phyloP scores from a whole-genome alignment of 2,888 invertebrate species.

The Cephus spinipes region DNA sequence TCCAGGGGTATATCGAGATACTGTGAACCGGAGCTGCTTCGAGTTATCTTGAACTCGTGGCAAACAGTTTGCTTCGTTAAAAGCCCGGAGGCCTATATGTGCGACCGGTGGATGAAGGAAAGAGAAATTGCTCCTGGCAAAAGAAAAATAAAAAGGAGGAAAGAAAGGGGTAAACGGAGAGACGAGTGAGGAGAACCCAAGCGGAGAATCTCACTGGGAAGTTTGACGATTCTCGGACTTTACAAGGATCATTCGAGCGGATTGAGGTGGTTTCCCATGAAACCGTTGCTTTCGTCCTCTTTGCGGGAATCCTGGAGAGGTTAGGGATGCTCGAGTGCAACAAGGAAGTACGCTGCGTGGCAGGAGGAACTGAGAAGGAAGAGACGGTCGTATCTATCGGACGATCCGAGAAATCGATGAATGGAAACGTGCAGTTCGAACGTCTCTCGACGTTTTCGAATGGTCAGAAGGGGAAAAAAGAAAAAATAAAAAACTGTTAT shows the following conservation, averaged over 20 bases:
- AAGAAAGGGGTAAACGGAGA: constrained; percentile 4
- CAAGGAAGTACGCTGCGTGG: background rate
- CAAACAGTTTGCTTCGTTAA: background rate
- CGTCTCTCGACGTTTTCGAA: background rate
- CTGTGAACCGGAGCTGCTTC: background rate
- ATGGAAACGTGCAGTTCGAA: background rate
- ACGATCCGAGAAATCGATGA: background rate
- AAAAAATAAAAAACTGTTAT: too few species aligned
- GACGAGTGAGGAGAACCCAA: constrained; percentile 9
- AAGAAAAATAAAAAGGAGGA: constrained; percentile 16
- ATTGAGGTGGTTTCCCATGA: background rate
- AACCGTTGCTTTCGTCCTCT: background rate
- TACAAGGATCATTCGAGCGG: background rate
- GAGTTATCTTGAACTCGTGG: background rate
- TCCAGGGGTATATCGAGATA: background rate
- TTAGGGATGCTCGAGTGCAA: background rate
- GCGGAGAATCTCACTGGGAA: background rate
- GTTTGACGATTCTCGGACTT: background rate
- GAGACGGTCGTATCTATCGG: background rate
- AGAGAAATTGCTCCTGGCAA: constrained; percentile 9
- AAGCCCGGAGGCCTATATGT: background rate
- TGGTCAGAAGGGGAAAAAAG: background rate
- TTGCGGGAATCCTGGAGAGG: background rate
- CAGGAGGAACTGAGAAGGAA: background rate
- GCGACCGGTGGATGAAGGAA: constrained; percentile 9